phyloP scores from a whole-genome alignment of 2,797 vertebrate species.

The Oreochromis grahami region DNA sequence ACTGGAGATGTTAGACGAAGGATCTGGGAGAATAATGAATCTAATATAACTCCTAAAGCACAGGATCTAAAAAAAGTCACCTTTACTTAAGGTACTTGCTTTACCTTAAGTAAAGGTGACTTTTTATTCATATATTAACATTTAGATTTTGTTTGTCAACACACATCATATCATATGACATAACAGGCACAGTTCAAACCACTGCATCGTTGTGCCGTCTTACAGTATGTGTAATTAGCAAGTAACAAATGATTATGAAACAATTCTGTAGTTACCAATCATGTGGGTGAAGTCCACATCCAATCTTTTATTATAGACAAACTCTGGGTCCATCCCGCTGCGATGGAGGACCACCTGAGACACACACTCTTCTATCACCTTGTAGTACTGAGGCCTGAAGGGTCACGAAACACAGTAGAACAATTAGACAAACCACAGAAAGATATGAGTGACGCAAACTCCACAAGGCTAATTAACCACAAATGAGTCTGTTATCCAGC shows the following conservation, averaged over 20 bases:
- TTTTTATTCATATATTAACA: not conserved
- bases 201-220: accelerated
- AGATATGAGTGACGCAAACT: constrained; percentile 62
- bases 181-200: not conserved
- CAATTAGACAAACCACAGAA: constrained; percentile 55
- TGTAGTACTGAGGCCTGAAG: constrained; percentile 95
- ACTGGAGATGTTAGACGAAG: not conserved
- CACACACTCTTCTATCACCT: constrained; percentile 96
- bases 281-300: constrained; percentile 92
- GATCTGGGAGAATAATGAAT: not conserved
- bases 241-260: not conserved
- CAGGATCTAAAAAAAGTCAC: not conserved
- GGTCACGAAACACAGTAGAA: constrained; percentile 44
- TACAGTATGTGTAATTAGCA: not conserved
- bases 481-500: constrained; percentile 62
- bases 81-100: not conserved
- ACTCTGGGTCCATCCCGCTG: constrained; percentile 94
- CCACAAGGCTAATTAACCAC: constrained; percentile 65
- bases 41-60: not conserved
- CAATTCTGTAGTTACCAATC: constrained; percentile 75
- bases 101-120: not conserved
- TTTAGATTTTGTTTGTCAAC: not conserved
- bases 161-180: not conserved
- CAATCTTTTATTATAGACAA: constrained; percentile 88
- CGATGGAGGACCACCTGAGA: constrained; percentile 94